These are phyloP conservation scores for Crocodylus rhombifer DNA, from an alignment of 2,797 vertebrate species.

Conservation along the genomic window DNA sequence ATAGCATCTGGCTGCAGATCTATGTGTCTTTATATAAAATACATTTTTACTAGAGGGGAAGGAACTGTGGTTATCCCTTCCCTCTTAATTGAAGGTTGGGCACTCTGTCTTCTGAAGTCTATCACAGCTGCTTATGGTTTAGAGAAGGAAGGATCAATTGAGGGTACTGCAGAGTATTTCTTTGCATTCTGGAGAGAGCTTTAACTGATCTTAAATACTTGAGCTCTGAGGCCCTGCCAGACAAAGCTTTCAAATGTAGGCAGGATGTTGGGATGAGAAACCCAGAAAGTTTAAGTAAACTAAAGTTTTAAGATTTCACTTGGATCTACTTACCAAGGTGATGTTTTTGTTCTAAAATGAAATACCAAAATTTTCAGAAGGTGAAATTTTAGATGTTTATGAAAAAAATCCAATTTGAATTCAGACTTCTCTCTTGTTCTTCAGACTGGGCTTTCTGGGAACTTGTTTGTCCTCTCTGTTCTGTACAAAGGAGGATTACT, in stretches of 20 bases:
- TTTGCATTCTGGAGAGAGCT: background rate
- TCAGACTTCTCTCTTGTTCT: background rate
- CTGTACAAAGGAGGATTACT: conserved; percentile 97
- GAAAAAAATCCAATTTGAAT: conserved; percentile 31
- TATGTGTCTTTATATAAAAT: too few species aligned
- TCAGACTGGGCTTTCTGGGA: conserved; percentile 95
- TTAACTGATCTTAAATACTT: background rate
- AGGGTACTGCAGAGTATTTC: background rate
- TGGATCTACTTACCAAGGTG: background rate
- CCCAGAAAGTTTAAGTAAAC: background rate
- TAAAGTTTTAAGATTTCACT: background rate
- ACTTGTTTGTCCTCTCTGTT: conserved; percentile 94
- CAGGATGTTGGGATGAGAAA: background rate
- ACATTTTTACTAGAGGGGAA: background rate
- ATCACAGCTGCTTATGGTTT: background rate
- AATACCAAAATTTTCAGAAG: conserved; percentile 8
- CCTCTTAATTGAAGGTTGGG: background rate
- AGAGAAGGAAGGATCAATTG: background rate
- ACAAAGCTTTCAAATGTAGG: too few species aligned
- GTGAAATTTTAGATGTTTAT: background rate
- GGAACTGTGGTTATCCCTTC: too few species aligned
- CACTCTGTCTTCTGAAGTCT: background rate
- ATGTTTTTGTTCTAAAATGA: background rate
- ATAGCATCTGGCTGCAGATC: too few species aligned
- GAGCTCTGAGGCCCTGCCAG: background rate